Percentiles rank a stretch among this genome's conserved stretches.
Evolutionary conservation across 92 coral and sea anemone species (phyloP).

Genomic region (Palythoa heliodiscus): DNA sequence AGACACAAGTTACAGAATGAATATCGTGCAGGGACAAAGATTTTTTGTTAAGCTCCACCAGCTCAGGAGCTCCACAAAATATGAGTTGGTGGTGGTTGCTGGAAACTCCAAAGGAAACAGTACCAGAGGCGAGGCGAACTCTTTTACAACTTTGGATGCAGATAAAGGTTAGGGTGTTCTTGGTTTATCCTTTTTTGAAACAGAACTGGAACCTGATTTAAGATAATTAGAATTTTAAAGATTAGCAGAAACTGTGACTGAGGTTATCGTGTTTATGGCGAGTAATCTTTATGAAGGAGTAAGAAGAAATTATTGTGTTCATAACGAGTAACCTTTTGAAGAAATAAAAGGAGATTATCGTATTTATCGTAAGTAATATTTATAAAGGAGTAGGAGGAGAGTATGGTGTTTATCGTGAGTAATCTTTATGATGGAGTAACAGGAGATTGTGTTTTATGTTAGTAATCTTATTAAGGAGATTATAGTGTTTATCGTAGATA

Average conservation of each 20-base stretch:
- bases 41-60: neutral
- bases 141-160: slow-evolving; percentile 1
- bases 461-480: too few relatives aligned
- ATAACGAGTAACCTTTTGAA: too few relatives aligned
- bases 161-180: neutral
- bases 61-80: slow-evolving; percentile 3
- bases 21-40: neutral
- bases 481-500: neutral
- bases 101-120: slow-evolving; percentile 28
- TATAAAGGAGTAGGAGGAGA: neutral
- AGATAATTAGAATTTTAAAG: too few relatives aligned
- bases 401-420: too few relatives aligned
- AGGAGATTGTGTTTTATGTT: too few relatives aligned
- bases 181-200: neutral
- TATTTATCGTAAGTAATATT: neutral
- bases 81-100: slow-evolving; percentile 17
- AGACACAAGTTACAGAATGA: neutral
- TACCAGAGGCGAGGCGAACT: neutral
- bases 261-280: neutral
- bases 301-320: too few relatives aligned
- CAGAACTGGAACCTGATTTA: neutral
- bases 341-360: too few relatives aligned
- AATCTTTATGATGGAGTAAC: too few relatives aligned
- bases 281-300: neutral
- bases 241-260: too few relatives aligned